Evolutionary conservation across 1,140 invertebrate species (phyloP).

Genomic region (Achatina immaculata): DNA sequence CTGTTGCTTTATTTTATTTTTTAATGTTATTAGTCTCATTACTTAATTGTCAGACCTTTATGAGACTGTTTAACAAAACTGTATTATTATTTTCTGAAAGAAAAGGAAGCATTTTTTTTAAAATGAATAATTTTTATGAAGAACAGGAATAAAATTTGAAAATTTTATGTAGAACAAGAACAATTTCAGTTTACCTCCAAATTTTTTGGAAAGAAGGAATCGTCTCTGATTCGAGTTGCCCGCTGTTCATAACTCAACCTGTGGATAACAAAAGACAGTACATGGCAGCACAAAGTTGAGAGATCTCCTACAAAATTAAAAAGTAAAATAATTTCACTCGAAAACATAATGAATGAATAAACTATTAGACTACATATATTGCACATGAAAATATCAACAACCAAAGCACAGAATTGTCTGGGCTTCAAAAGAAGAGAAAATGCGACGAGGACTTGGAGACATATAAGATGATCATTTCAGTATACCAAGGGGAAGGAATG

Average conservation of each 20-base stretch:
- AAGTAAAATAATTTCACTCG: neutral
- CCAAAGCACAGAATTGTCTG: neutral
- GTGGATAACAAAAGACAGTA: neutral
- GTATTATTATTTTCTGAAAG: no score
- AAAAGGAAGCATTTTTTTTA: no score
- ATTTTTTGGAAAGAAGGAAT: constrained; percentile 74
- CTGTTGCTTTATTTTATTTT: no score
- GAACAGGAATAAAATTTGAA: no score
- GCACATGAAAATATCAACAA: neutral
- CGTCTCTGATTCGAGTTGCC: constrained; percentile 67
- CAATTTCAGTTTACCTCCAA: constrained; percentile 68
- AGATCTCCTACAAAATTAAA: constrained; percentile 62
- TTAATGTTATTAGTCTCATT: no score
- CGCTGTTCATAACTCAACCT: constrained; percentile 69
- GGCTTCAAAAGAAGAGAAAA: neutral
- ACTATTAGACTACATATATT: neutral
- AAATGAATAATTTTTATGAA: no score
- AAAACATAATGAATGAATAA: neutral
- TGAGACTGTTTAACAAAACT: no score
- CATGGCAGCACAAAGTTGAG: no score
- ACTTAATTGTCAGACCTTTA: no score
- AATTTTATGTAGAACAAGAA: no score
- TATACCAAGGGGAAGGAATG: neutral
- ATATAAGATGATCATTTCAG: neutral
- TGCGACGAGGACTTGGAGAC: neutral